phyloP scores from a whole-genome alignment of 2,113 vertebrate genomes.

The Tupaia chinensis region DNA sequence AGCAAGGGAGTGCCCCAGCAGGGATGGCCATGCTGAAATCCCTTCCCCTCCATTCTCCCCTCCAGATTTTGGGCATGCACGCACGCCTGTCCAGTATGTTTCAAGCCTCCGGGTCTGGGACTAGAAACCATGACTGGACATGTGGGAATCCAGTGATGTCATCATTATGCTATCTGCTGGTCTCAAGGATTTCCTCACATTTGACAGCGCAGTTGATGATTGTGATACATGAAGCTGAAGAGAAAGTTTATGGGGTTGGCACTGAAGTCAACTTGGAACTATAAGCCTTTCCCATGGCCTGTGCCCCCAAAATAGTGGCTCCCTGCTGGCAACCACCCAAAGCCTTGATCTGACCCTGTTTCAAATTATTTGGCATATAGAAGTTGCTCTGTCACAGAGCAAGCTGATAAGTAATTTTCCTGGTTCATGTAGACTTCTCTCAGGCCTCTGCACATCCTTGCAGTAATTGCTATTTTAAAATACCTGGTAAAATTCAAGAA shows the following conservation, averaged over 20 bases:
- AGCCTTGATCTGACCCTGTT: constrained; percentile 71
- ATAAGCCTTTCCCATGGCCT: constrained; percentile 81
- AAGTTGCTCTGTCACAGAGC: constrained; percentile 47
- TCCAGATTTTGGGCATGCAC: too few relatives aligned
- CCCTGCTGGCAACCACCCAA: constrained; percentile 53
- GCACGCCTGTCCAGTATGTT: too few relatives aligned
- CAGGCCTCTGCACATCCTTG: constrained; percentile 38
- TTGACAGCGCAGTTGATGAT: neutral
- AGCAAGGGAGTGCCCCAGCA: too few relatives aligned
- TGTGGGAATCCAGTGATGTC: too few relatives aligned
- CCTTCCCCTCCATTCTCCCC: too few relatives aligned
- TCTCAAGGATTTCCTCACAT: neutral
- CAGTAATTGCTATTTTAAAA: constrained; percentile 64
- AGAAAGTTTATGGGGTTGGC: constrained; percentile 50
- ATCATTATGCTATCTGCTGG: too few relatives aligned
- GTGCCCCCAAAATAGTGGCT: constrained; percentile 70
- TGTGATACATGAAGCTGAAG: neutral
- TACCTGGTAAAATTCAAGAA: constrained; percentile 60
- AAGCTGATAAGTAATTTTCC: constrained; percentile 65
- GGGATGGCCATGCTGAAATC: too few relatives aligned
- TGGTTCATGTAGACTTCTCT: constrained; percentile 65
- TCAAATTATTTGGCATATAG: constrained; percentile 66
- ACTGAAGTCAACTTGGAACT: neutral
- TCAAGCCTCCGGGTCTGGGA: too few relatives aligned
- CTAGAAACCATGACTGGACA: too few relatives aligned